Percentiles rank a stretch among this genome's conserved stretches.
phyloP scores from a whole-genome alignment of 2,113 vertebrate species.

The Cyrtonyx montezumae region DNA sequence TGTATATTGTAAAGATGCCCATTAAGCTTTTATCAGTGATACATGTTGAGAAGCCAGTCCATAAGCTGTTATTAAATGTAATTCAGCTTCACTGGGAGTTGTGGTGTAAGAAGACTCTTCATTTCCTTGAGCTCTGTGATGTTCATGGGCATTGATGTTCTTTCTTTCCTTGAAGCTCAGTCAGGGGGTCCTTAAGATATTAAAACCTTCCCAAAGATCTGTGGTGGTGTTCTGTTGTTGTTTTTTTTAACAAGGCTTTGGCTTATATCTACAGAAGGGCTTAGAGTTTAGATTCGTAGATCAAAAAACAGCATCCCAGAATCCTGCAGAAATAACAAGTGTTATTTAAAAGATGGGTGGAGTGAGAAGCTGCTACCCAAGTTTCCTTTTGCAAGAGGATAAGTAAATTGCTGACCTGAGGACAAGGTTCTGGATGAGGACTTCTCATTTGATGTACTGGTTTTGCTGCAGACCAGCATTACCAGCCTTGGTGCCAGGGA shows the following conservation, averaged over 20 bases:
- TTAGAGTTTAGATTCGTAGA: not conserved
- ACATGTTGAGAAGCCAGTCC: not conserved
- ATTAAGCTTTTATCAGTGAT: not conserved
- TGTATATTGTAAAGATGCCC: not conserved
- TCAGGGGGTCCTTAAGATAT: not conserved
- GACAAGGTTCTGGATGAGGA: not conserved
- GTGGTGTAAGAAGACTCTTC: not conserved
- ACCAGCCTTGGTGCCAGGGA: accelerated
- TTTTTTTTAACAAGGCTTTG: not conserved
- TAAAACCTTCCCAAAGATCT: not conserved
- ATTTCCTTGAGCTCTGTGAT: not conserved
- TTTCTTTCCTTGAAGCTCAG: not conserved
- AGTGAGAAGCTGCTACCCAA: not conserved
- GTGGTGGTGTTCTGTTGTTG: not conserved
- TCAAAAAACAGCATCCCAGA: not conserved
- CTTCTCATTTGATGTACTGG: not conserved
- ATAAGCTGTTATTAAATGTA: not conserved
- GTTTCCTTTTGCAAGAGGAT: not conserved
- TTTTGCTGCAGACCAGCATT: not conserved
- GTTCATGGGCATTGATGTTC: not conserved
- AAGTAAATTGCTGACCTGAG: not conserved
- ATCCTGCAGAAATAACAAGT: not conserved
- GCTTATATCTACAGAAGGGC: not conserved
- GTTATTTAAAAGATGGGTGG: not conserved
- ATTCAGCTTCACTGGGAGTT: not conserved